Conservation (phyloP, 2,113 vertebrate genomes). For the Platysteira castanea region DNA sequence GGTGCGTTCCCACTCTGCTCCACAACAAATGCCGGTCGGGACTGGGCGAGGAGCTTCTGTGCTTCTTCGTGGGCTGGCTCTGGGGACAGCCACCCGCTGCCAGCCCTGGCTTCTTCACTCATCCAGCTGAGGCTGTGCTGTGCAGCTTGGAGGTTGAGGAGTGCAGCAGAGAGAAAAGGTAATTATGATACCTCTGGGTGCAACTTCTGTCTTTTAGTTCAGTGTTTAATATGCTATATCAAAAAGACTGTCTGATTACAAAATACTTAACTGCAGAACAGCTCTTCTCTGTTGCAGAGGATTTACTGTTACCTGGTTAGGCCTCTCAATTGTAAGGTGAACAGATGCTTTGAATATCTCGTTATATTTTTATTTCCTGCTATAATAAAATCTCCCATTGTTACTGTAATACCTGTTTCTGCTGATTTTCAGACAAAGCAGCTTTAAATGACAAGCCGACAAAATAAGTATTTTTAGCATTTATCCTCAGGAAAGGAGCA, state of each 20-base stretch:
- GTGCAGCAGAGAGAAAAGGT: fast-evolving
- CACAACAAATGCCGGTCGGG: fast-evolving
- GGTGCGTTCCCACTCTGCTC: not conserved
- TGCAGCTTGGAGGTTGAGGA: fast-evolving
- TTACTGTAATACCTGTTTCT: not conserved
- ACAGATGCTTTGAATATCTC: not conserved
- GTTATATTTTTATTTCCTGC: not conserved
- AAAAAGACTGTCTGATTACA: not conserved
- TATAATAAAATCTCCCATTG: not conserved
- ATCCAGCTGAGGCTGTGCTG: fast-evolving
- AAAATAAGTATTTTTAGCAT: not conserved
- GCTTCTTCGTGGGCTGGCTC: not conserved
- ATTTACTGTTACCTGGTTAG: not conserved
- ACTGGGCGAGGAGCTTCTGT: fast-evolving
- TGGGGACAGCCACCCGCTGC: not conserved
- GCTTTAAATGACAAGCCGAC: not conserved
- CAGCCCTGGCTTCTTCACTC: not conserved
- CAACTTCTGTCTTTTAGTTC: not conserved
- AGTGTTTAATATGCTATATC: not conserved
- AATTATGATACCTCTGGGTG: not conserved
- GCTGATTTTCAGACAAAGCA: not conserved
- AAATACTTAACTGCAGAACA: not conserved
- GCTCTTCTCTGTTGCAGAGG: not conserved
- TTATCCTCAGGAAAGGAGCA: not conserved
- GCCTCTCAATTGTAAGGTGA: not conserved